Evolutionary conservation across 2,113 vertebrate genomes (phyloP).

Genomic region (Porphyrio hochstetteri): DNA sequence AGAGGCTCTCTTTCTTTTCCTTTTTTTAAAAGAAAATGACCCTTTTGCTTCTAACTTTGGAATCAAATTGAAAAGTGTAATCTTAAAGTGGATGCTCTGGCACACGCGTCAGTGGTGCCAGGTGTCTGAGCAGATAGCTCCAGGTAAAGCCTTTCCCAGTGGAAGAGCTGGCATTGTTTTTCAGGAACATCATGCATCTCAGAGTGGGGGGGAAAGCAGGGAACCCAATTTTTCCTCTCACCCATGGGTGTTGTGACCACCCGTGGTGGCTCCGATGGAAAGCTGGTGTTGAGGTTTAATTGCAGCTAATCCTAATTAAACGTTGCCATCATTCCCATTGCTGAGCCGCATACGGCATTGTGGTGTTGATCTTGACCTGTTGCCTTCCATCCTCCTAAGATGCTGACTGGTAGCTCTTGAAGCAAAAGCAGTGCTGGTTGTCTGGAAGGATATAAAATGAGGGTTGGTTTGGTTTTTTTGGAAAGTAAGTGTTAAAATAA

Average conservation of each 20-base stretch:
- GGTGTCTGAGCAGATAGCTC: background rate
- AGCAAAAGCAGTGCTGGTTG: background rate
- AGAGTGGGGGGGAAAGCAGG: background rate
- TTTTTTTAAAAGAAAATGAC: no score
- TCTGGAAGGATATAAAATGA: background rate
- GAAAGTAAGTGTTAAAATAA: background rate
- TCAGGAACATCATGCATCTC: rapidly evolving
- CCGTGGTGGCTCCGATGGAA: rapidly evolving
- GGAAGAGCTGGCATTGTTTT: background rate
- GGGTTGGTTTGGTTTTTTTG: background rate
- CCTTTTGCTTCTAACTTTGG: background rate
- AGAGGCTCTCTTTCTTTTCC: background rate
- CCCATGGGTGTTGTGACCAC: rapidly evolving
- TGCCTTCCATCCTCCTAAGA: background rate
- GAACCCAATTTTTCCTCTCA: rapidly evolving
- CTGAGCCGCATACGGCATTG: rapidly evolving
- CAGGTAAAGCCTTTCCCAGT: background rate
- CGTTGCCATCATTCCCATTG: rapidly evolving
- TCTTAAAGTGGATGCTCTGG: background rate
- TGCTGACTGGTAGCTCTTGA: background rate
- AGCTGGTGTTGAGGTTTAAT: background rate
- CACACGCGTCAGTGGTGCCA: background rate
- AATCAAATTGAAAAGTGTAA: rapidly evolving
- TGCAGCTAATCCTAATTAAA: background rate
- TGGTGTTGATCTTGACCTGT: background rate